Conservation (phyloP, 2,113 vertebrate genomes). For the Chaenocephalus aceratus region DNA sequence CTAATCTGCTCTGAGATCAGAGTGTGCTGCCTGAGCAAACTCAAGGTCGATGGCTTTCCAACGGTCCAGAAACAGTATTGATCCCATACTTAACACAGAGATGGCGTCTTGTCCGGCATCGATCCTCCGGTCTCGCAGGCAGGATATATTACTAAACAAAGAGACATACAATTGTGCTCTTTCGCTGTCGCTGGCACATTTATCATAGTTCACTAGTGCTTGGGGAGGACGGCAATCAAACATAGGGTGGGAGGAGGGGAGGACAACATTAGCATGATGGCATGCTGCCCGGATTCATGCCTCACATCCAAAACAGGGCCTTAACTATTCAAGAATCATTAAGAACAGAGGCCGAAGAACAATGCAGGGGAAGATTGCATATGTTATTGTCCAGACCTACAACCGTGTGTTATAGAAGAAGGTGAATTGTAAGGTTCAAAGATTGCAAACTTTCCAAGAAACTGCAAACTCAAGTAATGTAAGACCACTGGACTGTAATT, state of each 20-base stretch:
- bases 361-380: neutral
- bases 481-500: neutral
- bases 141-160: constrained; percentile 42
- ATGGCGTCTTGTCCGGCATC: constrained; percentile 49
- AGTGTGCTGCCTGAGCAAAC: constrained; percentile 7
- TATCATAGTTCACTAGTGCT: constrained; percentile 26
- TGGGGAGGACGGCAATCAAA: constrained; percentile 29
- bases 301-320: constrained; percentile 6
- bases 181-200: constrained; percentile 10
- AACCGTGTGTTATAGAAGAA: neutral
- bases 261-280: constrained; percentile 19
- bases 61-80: constrained; percentile 39
- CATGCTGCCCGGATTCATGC: constrained; percentile 8
- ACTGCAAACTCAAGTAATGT: neutral
- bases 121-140: constrained; percentile 19
- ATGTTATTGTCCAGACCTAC: constrained; percentile 10
- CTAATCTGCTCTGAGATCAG: constrained; percentile 49
- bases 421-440: neutral
- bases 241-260: neutral
- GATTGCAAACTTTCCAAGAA: neutral
- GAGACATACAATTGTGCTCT: constrained; percentile 17
- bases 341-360: constrained; percentile 4
- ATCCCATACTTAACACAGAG: constrained; percentile 71
- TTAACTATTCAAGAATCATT: constrained; percentile 30
- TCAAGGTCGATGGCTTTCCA: constrained; percentile 59